phyloP scores from a whole-genome alignment of 2,113 vertebrate genomes.

The Anhinga anhinga region DNA sequence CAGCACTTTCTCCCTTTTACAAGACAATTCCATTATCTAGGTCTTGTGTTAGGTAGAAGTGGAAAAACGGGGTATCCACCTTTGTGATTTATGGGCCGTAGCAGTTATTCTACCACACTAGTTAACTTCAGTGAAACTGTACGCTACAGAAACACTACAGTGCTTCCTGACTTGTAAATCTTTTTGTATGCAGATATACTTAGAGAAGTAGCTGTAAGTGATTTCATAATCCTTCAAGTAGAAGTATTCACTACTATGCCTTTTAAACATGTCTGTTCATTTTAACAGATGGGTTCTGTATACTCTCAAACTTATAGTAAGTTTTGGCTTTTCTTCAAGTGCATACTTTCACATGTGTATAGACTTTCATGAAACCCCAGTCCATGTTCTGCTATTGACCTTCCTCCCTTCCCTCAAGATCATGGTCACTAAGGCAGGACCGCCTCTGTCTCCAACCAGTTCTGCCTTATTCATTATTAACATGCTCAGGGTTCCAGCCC shows the following conservation, averaged over 20 bases:
- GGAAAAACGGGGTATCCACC: background rate
- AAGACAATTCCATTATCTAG: background rate
- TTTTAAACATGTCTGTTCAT: background rate
- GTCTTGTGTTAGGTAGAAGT: background rate
- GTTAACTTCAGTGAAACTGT: no score
- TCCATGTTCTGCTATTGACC: background rate
- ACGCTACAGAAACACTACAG: no score
- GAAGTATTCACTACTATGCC: background rate
- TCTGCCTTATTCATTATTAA: background rate
- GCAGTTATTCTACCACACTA: background rate
- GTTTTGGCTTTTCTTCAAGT: background rate
- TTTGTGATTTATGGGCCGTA: background rate
- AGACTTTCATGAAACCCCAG: background rate
- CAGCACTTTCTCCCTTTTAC: background rate
- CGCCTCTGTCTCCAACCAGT: background rate
- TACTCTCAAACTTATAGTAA: background rate
- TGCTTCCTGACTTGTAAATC: background rate
- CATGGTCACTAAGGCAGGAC: background rate
- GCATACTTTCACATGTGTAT: background rate
- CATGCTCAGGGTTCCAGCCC: background rate
- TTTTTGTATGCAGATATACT: background rate
- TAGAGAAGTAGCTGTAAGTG: background rate
- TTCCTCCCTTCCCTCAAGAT: background rate
- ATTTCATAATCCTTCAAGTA: background rate
- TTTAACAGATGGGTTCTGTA: background rate